Percentiles rank a stretch among this genome's conserved stretches.
These are phyloP conservation scores for Dipus sagitta DNA, from an alignment of 2,797 vertebrate species.

Conservation along the genomic window DNA sequence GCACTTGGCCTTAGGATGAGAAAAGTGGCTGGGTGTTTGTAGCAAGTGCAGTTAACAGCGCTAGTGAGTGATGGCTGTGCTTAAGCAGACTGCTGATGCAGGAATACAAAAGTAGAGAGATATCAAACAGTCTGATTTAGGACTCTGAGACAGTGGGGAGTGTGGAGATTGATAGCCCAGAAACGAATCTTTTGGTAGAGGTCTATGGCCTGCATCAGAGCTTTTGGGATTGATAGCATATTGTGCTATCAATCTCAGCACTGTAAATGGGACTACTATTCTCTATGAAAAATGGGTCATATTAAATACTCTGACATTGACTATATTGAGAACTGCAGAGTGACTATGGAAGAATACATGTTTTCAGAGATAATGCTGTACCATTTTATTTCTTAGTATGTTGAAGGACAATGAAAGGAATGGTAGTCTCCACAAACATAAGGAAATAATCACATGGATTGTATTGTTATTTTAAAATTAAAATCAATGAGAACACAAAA, in stretches of 20 bases:
- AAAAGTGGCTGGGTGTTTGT: conserved; percentile 80
- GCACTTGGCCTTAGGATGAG: conserved; percentile 62
- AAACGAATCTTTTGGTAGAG: conserved; percentile 90
- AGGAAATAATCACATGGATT: conserved; percentile 65
- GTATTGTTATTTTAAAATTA: conserved; percentile 46
- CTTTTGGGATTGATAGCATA: conserved; percentile 89
- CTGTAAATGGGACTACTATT: conserved; percentile 89
- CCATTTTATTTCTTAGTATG: conserved; percentile 85
- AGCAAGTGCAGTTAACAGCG: conserved; percentile 83
- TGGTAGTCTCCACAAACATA: conserved; percentile 66
- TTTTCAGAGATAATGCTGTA: conserved; percentile 87
- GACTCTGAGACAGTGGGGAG: conserved; percentile 84
- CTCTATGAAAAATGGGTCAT: conserved; percentile 89
- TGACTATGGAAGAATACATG: conserved; percentile 87
- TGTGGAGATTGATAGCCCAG: conserved; percentile 88
- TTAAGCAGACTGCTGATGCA: conserved; percentile 89
- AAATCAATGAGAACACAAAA: conserved; percentile 52
- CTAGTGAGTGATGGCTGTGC: conserved; percentile 87
- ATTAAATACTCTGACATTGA: conserved; percentile 90
- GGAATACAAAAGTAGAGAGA: conserved; percentile 87
- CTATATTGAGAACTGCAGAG: conserved; percentile 90
- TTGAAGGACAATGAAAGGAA: conserved; percentile 71
- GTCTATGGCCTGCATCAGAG: conserved; percentile 89
- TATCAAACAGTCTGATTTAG: conserved; percentile 89
- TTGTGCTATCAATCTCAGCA: conserved; percentile 88